Conservation (phyloP, 2,113 vertebrate species). For the Carassius carassius region DNA sequence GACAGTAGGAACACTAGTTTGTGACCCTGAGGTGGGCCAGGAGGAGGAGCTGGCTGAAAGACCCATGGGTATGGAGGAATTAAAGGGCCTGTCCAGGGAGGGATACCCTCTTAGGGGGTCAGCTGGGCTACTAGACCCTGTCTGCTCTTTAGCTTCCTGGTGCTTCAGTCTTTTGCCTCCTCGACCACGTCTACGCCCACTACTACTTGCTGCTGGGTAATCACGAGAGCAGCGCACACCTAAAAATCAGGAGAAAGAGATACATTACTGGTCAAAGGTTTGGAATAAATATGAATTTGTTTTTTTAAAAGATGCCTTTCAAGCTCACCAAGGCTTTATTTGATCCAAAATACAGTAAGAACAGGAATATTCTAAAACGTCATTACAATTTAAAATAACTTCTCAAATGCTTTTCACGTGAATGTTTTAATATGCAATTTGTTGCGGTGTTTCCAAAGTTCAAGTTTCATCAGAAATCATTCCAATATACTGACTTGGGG, state of each 20-base stretch:
- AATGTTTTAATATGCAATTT: no score
- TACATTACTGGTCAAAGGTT: not conserved
- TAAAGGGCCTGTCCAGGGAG: slow-evolving; percentile 35
- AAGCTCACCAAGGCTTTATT: not conserved
- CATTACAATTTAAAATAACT: no score
- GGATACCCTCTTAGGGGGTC: slow-evolving; percentile 39
- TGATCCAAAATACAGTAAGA: not conserved
- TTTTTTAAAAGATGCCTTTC: not conserved
- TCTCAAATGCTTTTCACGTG: no score
- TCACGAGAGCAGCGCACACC: slow-evolving; percentile 77
- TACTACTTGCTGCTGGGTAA: slow-evolving; percentile 72
- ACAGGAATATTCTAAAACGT: not conserved
- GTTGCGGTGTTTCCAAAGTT: no score
- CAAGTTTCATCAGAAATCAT: no score
- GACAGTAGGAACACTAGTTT: slow-evolving; percentile 70
- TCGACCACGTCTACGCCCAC: slow-evolving; percentile 72
- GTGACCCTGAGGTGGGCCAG: slow-evolving; percentile 76
- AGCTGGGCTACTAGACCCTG: slow-evolving; percentile 59
- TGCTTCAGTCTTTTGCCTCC: slow-evolving; percentile 83
- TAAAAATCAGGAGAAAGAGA: slow-evolving; percentile 44
- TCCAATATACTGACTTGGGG: no score
- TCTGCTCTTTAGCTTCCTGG: slow-evolving; percentile 74
- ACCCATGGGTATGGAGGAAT: slow-evolving; percentile 56
- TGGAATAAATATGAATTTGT: not conserved
- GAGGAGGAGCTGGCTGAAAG: slow-evolving; percentile 74